Conservation (phyloP, 2,888 invertebrate genomes). For the Bembecia ichneumoniformis region DNA sequence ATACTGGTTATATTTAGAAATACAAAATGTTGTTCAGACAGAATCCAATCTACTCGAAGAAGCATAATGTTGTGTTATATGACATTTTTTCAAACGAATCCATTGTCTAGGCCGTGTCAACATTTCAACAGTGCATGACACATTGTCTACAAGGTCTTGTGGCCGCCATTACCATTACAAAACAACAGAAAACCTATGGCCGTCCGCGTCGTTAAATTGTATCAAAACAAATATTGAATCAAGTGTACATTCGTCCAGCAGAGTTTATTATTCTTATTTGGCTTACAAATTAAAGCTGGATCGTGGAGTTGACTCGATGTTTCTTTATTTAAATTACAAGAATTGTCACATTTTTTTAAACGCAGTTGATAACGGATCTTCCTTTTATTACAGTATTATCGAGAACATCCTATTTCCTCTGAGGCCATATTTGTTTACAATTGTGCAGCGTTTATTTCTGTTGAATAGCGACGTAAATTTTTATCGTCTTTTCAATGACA, state of each 20-base stretch:
- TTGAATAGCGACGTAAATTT: not conserved
- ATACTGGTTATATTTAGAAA: slow-evolving; percentile 34
- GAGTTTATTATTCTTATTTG: slow-evolving; percentile 45
- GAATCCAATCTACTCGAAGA: not conserved
- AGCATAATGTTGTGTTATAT: too few relatives aligned
- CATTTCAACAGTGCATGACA: slow-evolving; percentile 25
- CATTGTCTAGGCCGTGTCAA: slow-evolving; percentile 7
- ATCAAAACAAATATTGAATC: slow-evolving; percentile 66
- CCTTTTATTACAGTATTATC: slow-evolving; percentile 4
- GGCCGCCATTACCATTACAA: slow-evolving; percentile 64
- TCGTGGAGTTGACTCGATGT: slow-evolving; percentile 43
- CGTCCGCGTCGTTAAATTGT: slow-evolving; percentile 49
- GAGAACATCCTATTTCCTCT: not conserved
- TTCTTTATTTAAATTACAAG: slow-evolving; percentile 26
- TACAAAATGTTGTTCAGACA: slow-evolving; percentile 7
- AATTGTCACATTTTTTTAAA: not conserved
- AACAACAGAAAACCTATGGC: slow-evolving; percentile 49
- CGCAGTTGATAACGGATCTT: not conserved
- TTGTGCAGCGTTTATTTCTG: not conserved
- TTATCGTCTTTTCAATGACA: slow-evolving; percentile 10
- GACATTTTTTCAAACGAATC: slow-evolving; percentile 2
- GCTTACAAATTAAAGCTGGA: slow-evolving; percentile 62
- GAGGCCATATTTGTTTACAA: not conserved
- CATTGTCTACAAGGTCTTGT: slow-evolving; percentile 41
- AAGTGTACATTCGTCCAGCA: slow-evolving; percentile 63